Base-by-base conservation (phyloP, 2,888 invertebrate species). In the Lysandra bellargus region DNA sequence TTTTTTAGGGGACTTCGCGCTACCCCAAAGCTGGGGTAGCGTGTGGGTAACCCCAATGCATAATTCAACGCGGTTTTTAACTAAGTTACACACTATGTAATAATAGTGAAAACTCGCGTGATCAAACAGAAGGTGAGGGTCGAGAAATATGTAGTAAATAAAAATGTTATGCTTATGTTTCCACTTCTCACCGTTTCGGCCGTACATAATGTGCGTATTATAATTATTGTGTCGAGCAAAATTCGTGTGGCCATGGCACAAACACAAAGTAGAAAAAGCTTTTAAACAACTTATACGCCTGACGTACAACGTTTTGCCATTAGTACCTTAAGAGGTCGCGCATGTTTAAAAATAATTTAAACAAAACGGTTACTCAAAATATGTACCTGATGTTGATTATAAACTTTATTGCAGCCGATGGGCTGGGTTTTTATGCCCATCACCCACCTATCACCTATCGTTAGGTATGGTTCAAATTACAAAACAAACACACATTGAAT, bases 1-100 rank as follows among this genome's bases (percentile, higher is more conserved):
- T 85, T 86, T 88, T 88, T 90, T 86, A 85, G 80, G 86, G 86
- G 82, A 80, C 80, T 80, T 79, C 40, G 77, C 33, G 78, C 53
- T 81, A 78, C 78, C 80, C 81, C 78, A 40, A 40, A 75, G 37
- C 53, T 37, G 72, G 84, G 85, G 85, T 85, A 83, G 82, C 84
- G 83, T 79, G 80, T 74, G 83, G 85, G 86, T 83, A 79, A 61
- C 74, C 74, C 60, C 30, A 79, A 79, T 74, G 74, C 79, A 74
- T 74, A 79, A 79, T 76, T 76, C 76, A 76, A 53, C 76, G 76
- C 76, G 33, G 76, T 76, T 76, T 74, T 76, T 76, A 76, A 76
- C 76, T 76, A 57, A 76, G 76, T 53, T 76, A 49, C 40, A 9
- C 23, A 53, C 7, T 57, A 75, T 23, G 33, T 76, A 76, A 76